Conservation (phyloP, 1,140 invertebrate species). For the Belonocnema kinseyi region DNA sequence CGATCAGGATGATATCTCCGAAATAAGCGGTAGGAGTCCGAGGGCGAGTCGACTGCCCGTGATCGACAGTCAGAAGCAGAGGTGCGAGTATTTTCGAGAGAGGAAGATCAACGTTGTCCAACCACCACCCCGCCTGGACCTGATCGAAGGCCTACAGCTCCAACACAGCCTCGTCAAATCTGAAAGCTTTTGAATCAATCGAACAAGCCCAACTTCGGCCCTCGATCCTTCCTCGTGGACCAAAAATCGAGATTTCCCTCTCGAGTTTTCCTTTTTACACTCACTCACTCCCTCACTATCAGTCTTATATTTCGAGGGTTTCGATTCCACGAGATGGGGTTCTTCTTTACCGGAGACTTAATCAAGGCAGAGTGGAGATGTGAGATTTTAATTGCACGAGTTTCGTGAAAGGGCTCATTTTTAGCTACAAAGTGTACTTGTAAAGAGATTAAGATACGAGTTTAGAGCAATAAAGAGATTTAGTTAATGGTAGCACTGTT, state of each 20-base stretch:
- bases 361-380: background rate
- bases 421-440: constrained; percentile 29
- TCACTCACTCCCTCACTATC: background rate
- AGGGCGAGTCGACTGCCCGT: constrained; percentile 55
- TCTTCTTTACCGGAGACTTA: background rate
- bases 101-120: constrained; percentile 71
- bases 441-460: constrained; percentile 29
- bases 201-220: constrained; percentile 1
- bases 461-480: constrained; percentile 30
- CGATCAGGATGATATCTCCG: constrained; percentile 63
- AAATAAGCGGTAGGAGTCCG: constrained; percentile 49
- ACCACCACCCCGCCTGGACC: constrained; percentile 65
- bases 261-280: constrained; percentile 26
- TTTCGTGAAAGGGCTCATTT: constrained; percentile 1
- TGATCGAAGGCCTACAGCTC: constrained; percentile 71
- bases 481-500: constrained; percentile 4
- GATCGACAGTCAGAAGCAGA: constrained; percentile 70
- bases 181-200: constrained; percentile 74
- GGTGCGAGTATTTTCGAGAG: constrained; percentile 70
- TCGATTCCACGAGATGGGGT: background rate
- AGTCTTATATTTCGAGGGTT: background rate
- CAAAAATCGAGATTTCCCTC: constrained; percentile 2
- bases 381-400: constrained; percentile 19
- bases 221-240: constrained; percentile 19
- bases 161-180: constrained; percentile 76